Percentiles rank a stretch among this genome's conserved stretches.
Evolutionary conservation across 1,140 invertebrate genomes (phyloP).

Genomic region (Euwallacea fornicatus): DNA sequence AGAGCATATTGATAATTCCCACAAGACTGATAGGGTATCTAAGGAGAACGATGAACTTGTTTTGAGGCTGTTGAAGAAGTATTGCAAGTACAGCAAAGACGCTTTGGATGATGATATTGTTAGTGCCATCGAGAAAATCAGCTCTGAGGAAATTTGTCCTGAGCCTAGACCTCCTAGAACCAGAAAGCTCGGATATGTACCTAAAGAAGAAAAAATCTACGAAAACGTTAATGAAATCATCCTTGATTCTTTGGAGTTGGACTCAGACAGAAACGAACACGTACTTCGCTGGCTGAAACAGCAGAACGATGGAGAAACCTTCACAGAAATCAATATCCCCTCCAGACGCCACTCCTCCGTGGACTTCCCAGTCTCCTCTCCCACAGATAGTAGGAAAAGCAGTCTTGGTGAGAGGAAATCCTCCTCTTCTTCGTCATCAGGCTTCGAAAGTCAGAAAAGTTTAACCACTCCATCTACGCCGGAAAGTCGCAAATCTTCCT

Average conservation of each 20-base stretch:
- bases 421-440: slow-evolving; percentile 41
- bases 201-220: slow-evolving; percentile 50
- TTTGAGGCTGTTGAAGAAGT: slow-evolving; percentile 50
- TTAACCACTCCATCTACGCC: slow-evolving; percentile 46
- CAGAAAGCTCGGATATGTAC: slow-evolving; percentile 50
- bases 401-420: slow-evolving; percentile 43
- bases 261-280: slow-evolving; percentile 52
- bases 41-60: slow-evolving; percentile 51
- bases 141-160: slow-evolving; percentile 30
- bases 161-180: slow-evolving; percentile 38
- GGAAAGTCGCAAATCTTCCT: slow-evolving; percentile 45
- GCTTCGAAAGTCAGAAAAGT: slow-evolving; percentile 48
- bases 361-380: slow-evolving; percentile 40
- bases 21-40: slow-evolving; percentile 47
- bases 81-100: slow-evolving; percentile 51
- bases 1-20: slow-evolving; percentile 42
- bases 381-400: slow-evolving; percentile 48
- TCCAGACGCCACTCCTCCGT: slow-evolving; percentile 40
- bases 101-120: slow-evolving; percentile 50
- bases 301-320: slow-evolving; percentile 44
- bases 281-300: slow-evolving; percentile 52
- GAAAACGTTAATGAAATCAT: slow-evolving; percentile 47
- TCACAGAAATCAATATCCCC: slow-evolving; percentile 30
- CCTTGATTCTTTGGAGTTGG: slow-evolving; percentile 39
- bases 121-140: slow-evolving; percentile 48